phyloP scores from a whole-genome alignment of 35 echinoderm and acorn worm genomes.

The Apostichopus japonicus region DNA sequence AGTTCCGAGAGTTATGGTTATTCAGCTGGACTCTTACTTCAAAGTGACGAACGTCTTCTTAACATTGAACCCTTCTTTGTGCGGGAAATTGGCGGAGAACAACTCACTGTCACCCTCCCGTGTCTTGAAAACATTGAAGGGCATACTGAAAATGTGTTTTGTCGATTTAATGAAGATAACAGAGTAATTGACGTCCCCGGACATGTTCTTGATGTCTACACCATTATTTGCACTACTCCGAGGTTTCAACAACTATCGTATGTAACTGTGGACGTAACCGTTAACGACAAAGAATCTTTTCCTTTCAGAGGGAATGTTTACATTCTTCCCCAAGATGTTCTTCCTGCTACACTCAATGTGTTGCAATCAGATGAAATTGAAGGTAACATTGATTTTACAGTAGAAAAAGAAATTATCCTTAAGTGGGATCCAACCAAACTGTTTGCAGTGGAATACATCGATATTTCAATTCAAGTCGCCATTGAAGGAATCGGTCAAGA shows the following conservation, averaged over 20 bases:
- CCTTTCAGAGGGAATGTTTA: conserved; percentile 61
- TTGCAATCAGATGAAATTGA: conserved; percentile 4
- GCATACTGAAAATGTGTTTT: not conserved
- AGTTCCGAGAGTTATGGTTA: conserved; percentile 61
- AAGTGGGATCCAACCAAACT: conserved; percentile 40
- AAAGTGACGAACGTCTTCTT: conserved; percentile 51
- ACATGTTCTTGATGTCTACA: conserved; percentile 9
- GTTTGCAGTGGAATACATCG: not conserved
- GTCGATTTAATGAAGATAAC: conserved; percentile 45
- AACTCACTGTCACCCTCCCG: conserved; percentile 58
- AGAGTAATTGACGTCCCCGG: conserved; percentile 40
- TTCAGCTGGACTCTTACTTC: conserved; percentile 61
- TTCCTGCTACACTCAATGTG: not conserved
- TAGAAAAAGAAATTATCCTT: conserved; percentile 25
- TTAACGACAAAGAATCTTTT: conserved; percentile 44
- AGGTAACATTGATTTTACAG: conserved; percentile 44
- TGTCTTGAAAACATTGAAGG: conserved; percentile 15
- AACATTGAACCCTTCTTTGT: conserved; percentile 53
- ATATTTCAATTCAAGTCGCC: conserved; percentile 16
- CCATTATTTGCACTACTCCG: conserved; percentile 62
- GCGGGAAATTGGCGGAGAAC: conserved; percentile 69
- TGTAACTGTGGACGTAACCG: conserved; percentile 43
- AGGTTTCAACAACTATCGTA: conserved; percentile 54
- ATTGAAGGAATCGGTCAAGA: not conserved
- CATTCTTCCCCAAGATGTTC: conserved; percentile 55